Evolutionary conservation across 2,113 vertebrate species (phyloP).

Genomic region (Oreotragus oreotragus): DNA sequence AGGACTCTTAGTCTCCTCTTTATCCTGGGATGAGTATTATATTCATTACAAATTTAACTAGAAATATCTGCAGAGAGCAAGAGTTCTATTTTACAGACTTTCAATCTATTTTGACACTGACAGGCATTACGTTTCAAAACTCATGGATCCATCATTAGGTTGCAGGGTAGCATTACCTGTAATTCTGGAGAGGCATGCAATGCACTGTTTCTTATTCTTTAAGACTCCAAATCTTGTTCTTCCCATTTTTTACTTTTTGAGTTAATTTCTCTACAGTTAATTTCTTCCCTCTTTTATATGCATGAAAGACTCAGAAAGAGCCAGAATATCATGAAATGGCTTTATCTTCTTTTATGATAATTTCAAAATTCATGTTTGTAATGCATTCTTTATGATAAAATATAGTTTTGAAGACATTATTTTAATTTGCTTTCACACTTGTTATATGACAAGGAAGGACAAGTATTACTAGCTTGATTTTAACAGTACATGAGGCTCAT

Average conservation of each 20-base stretch:
- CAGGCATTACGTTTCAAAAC: not conserved
- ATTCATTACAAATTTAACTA: not conserved
- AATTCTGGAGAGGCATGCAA: not conserved
- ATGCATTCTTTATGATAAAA: slow-evolving; percentile 11
- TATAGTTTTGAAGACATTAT: not conserved
- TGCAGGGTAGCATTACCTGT: not conserved
- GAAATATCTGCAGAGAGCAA: not conserved
- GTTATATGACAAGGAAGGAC: not conserved
- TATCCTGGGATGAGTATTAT: not conserved
- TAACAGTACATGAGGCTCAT: not conserved
- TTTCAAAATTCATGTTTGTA: slow-evolving; percentile 42
- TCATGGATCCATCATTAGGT: not conserved
- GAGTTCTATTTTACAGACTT: not conserved
- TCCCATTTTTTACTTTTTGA: not conserved
- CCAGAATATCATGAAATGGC: not conserved
- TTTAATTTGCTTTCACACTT: slow-evolving; percentile 23
- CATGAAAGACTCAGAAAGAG: slow-evolving; percentile 7
- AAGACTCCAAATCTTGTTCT: not conserved
- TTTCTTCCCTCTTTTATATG: not conserved
- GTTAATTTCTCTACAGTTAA: not conserved
- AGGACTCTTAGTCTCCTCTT: not conserved
- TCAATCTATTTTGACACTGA: not conserved
- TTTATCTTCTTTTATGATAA: slow-evolving; percentile 25
- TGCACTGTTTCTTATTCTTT: not conserved
- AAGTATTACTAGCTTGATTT: slow-evolving; percentile 15